Evolutionary conservation across 1,140 invertebrate genomes (phyloP).

Genomic region (Venturia canescens): DNA sequence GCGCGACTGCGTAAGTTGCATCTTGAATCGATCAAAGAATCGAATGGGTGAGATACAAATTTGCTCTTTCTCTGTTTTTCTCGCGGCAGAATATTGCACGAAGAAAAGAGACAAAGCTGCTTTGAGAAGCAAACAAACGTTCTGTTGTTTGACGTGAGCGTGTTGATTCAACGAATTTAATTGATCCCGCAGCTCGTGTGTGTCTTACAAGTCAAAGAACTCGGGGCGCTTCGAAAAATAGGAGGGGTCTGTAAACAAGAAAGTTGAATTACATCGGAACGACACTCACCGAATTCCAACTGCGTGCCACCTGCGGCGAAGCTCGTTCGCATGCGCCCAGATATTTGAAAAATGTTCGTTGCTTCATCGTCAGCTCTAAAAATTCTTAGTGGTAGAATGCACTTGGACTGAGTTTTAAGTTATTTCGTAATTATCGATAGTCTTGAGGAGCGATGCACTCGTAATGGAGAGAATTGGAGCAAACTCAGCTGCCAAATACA

Average conservation of each 20-base stretch:
- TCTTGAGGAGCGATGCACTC: too few relatives aligned
- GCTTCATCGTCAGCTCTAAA: too few relatives aligned
- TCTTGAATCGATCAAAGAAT: slow-evolving; percentile 45
- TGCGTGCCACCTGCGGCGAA: too few relatives aligned
- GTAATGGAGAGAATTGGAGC: too few relatives aligned
- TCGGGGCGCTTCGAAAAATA: neutral
- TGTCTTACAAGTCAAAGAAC: neutral
- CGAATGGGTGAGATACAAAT: slow-evolving; percentile 29
- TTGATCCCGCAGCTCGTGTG: slow-evolving; percentile 21
- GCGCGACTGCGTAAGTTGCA: slow-evolving; percentile 23
- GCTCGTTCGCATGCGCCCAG: too few relatives aligned
- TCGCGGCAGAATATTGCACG: neutral
- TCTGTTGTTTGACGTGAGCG: slow-evolving; percentile 17
- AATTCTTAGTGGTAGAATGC: too few relatives aligned
- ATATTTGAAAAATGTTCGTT: too few relatives aligned
- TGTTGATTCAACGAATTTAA: slow-evolving; percentile 35
- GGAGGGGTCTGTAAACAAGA: neutral
- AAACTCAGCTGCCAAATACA: too few relatives aligned
- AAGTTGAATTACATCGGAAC: too few relatives aligned
- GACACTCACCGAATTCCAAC: too few relatives aligned
- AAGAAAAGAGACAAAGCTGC: neutral
- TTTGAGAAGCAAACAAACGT: slow-evolving; percentile 11
- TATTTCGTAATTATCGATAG: too few relatives aligned
- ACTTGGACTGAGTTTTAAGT: too few relatives aligned
- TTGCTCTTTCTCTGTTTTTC: neutral